Base-by-base conservation (phyloP, 2,113 vertebrate species). In the Hemichromis elongatus region DNA sequence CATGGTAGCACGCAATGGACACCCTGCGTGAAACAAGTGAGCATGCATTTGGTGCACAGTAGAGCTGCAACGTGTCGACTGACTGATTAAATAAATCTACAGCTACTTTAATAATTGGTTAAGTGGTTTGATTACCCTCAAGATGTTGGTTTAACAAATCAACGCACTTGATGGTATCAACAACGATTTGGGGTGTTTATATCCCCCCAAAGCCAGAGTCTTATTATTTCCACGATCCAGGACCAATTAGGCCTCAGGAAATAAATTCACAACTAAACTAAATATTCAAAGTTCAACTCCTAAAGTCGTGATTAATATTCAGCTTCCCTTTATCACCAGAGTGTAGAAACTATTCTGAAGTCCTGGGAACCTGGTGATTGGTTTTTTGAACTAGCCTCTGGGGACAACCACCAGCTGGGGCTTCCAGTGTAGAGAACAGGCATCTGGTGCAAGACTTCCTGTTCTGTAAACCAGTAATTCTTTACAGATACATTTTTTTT, bases 111-210 rank as follows among this genome's bases (percentile, higher is more conserved):
- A 50, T 75, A 75, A 75, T 13, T 30, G 1, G 70, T 75, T 75
- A 52, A 52, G 26, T 75, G 26, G 26, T 52, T 52, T 75, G 6
- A 50, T 52, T 52, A 52, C 18, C 24, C 10, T 1, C 45, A 52
- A 11, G 28, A 19, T 33, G 18, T 52, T 75, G 45, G 45, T 75
- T 75, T 52, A 75, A 75, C 26, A 75, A 75, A 75, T 75, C 45
- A 50, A 75, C 24, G 30, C 70, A 75, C 42, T 50, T 50, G 26
- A 50, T 50, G 68, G 6, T 75, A 28, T 50, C 70, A 75, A n/a
- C 68, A 30, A 75, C 3, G 4, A 52, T 75, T 28, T 28, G 16
- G 40, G 9, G 14, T 10, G 21, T 26, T 16, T 18, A 11, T 18
- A 11, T 7, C 0, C 0, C 28, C 45, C 45, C 12, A 75, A 75